Evolutionary conservation across 1,140 invertebrate genomes (phyloP), one percentile per base, ranked within the genome.

Genomic region (Apolygus lucorum): DNA sequence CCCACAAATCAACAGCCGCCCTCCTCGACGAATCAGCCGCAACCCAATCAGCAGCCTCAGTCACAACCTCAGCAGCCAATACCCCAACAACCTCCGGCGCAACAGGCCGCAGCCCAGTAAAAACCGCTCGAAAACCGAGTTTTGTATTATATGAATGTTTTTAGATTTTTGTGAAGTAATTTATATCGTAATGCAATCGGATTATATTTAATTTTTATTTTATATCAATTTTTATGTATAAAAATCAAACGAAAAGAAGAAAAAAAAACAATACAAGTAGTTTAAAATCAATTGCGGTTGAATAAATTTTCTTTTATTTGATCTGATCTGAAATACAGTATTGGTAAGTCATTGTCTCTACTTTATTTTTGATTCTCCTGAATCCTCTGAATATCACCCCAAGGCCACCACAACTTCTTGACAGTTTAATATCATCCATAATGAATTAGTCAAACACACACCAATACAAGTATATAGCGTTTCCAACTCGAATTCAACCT

Each of bases 141-240:
- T 4, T 59, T 13, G 54, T 17, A 59, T 4, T 59, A 24, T 59
- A 59, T 59, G 54, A n/a, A 59, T 59, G 22, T 17, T 59, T 59
- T 59, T 59, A 59, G 13, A 59, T 22, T 59, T 59, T 59, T 17
- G 17, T 11, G 34, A 49, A 49, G 34, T 49, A 49, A 49, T 49
- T 49, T 49, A 49, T 49, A 49, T 49, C 34, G 17, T 49, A 11
- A 49, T 17, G 34, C 8, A 49, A 49, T 49, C 22, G 54, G 22
- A 59, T 59, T 17, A 21, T 4, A 59, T 59, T 59, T 59, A 59
- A 59, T 59, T 59, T 59, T 4, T 59, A 59, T 59, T 14, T 59
- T 59, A 42, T 42, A 8, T 42, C 34, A 42, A 42, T 17, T 42
- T 42, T 4, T 42, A 42, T 42, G n/a, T 42, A 42, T 42, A 42